Base-by-base conservation (phyloP, 1,140 invertebrate genomes). In the Stenopsyche tienmushanensis region DNA sequence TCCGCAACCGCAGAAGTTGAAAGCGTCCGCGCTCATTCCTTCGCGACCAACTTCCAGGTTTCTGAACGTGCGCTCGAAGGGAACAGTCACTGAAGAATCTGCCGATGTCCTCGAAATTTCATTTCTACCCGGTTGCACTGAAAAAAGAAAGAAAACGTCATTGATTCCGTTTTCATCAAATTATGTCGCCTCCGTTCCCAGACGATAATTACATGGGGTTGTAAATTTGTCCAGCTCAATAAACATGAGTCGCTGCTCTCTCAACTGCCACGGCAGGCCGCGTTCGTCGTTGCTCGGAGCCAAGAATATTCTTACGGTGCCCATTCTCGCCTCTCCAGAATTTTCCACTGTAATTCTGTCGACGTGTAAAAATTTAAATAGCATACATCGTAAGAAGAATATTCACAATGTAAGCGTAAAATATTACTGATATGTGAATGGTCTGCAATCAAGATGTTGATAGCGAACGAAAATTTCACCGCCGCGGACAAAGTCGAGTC, bases 1-100 rank as follows among this genome's bases (percentile, higher is more conserved):
- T 53, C 92, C 92, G 74, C 91, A 94, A 25, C 91, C 90, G 75
- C 92, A 93, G 81, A 89, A 90, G 74, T 90, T 88, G 76, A 87
- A 89, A 70, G 84, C 80, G 0, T 83, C 81, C 24, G 84, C 80
- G 3, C 74, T 73, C 1, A 78, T 60, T 0, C 76, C 76, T 1
- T 85, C 84, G 0, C 86, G 78, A 26, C 75, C 81, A 0, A 72
- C 71, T 0, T 84, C 81, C 65, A 86, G 71, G 71, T 85, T 82
- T 10, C 86, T 82, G 85, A 89, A 90, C 0, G 86, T 87, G 2
- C 85, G 77, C 73, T 89, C 87, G 63, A 85, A 89, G 0, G 89
- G 87, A 65, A 90, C 88, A 0, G 89, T 90, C 1, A 91, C 85
- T 0, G 86, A 84, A 0, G 89, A 90, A 41, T 89, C 82, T 1